Evolutionary conservation across 2,797 vertebrate species (phyloP).

Genomic region (Manis javanica): DNA sequence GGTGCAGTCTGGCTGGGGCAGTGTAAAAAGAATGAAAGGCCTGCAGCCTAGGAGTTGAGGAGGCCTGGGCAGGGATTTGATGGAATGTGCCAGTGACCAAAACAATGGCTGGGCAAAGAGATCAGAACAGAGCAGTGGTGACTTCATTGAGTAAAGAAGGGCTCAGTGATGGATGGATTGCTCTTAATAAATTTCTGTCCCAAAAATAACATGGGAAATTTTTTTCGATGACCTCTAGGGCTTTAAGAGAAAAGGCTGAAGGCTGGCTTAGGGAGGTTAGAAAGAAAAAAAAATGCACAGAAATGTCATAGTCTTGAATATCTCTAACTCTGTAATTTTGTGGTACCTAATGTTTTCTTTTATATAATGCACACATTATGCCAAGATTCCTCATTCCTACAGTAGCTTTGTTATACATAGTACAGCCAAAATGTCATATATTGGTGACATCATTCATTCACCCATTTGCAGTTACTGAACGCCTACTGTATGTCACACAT

Average conservation of each 20-base stretch:
- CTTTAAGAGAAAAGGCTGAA: neutral
- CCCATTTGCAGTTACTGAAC: neutral
- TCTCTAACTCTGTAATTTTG: neutral
- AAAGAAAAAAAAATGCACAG: neutral
- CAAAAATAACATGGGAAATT: neutral
- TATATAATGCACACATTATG: neutral
- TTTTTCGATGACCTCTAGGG: neutral
- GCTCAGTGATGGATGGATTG: neutral
- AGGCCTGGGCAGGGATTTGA: neutral
- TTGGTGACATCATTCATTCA: neutral
- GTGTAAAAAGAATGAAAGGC: neutral
- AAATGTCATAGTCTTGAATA: constrained; percentile 40
- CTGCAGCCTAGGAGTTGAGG: neutral
- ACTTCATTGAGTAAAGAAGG: neutral
- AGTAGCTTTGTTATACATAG: neutral
- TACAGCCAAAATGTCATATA: neutral
- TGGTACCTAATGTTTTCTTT: neutral
- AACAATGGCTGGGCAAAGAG: neutral
- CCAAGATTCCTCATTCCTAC: neutral
- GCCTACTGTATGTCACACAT: neutral
- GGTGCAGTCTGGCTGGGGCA: neutral
- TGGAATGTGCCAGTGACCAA: neutral
- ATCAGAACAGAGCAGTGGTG: neutral
- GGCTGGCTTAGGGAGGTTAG: neutral
- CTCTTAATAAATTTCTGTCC: neutral